phyloP scores from a whole-genome alignment of 2,113 vertebrate species.

The Silurus asotus region DNA sequence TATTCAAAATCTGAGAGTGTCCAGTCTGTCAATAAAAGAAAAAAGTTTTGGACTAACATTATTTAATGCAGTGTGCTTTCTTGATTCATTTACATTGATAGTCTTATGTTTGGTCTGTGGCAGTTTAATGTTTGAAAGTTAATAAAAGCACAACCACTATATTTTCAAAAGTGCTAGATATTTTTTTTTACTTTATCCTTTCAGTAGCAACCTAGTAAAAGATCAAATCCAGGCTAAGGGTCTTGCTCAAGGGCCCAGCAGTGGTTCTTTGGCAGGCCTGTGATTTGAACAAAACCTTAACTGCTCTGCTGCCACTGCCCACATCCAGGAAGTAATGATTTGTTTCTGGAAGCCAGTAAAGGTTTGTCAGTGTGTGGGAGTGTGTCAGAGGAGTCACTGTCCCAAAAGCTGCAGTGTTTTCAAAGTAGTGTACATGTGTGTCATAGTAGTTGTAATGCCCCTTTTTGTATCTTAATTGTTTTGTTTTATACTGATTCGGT shows the following conservation, averaged over 20 bases:
- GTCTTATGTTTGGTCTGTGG: not conserved
- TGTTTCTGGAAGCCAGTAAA: not conserved
- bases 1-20: not conserved
- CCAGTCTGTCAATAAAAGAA: not conserved
- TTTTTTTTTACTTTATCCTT: not conserved
- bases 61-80: not conserved
- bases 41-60: not conserved
- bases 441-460: constrained; percentile 1
- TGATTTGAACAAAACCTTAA: constrained; percentile 15
- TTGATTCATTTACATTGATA: not conserved
- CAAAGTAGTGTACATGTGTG: not conserved
- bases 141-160: not conserved
- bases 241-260: constrained; percentile 4
- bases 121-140: not conserved
- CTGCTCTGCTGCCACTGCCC: not conserved
- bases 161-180: not conserved
- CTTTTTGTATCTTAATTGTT: not conserved
- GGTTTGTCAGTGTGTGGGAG: constrained; percentile 23
- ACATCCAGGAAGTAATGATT: constrained; percentile 22
- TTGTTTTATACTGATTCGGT: constrained; percentile 42
- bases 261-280: constrained; percentile 1
- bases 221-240: not conserved
- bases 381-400: constrained; percentile 27
- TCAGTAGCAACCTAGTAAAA: not conserved
- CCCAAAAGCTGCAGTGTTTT: not conserved